Base-by-base conservation (phyloP, 2,113 vertebrate genomes). In the Taxidea taxus region DNA sequence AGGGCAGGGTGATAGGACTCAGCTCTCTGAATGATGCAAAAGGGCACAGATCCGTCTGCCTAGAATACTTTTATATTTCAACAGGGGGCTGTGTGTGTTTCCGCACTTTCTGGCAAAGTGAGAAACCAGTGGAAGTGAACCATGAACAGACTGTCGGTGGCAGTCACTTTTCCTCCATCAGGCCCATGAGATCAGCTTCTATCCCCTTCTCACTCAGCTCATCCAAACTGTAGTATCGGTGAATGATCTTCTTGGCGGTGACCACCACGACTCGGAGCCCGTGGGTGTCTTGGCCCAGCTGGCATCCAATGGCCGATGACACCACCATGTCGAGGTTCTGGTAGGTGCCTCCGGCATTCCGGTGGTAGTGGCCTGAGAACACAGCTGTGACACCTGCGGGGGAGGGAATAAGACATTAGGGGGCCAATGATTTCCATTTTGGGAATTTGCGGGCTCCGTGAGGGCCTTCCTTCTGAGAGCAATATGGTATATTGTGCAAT, bases 301-400 rank as follows among this genome's bases (percentile, higher is more conserved):
- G 99, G 97, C 99, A 99, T 27, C 99, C 99, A 1, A 99, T 99
- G 27, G 99, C 99, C 0, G 99, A 99, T 13, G 99, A 99, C 97
- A 99, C 99, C 39, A 99, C 99, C 99, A 99, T 99, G 94, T 99
- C 99, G 60, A 99, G 98, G 91, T 98, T 98, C 75, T 87, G 98
- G 98, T 99, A 99, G 97, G 47, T 98, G 1, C 99, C 99, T 29
- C 99, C 99, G 0, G 99, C 99, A 83, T 99, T 99, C 77, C 99
- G 98, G 12, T 99, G 99, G 97, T 99, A 99, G 97, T 99, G 99
- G 81, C 99, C 99, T 0, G 99, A 99, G 98, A 99, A 99, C 37
- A 99, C 99, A 0, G 99, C 99, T 96, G 98, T 99, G 97, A 99
- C 64, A 11, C 99, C 99, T 99, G 98, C 31, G 83, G 23, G 74